A percentile compares a stretch with the other conserved stretches of the same genome.
phyloP scores from a whole-genome alignment of 2,888 invertebrate genomes.

The Gasteruption jaculator region DNA sequence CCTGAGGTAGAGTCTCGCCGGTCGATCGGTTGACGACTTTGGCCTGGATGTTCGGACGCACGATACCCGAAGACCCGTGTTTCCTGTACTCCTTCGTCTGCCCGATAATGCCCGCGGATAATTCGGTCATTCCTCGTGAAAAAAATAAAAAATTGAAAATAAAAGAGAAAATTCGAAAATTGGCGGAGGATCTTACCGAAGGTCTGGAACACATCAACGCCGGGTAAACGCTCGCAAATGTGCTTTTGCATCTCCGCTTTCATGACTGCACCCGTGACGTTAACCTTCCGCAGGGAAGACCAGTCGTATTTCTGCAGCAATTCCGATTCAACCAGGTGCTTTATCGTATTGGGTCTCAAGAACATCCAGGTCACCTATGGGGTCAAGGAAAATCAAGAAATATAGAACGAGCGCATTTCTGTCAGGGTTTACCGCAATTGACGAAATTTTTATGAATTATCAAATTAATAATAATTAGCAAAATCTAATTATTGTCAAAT shows the following conservation, averaged over 20 bases:
- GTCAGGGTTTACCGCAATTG: no score
- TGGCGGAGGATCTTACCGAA: no score
- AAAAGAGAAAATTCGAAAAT: no score
- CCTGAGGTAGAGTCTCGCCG: slow-evolving; percentile 23
- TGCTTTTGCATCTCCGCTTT: slow-evolving; percentile 23
- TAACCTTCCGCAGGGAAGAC: slow-evolving; percentile 25
- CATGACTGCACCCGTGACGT: slow-evolving; percentile 31
- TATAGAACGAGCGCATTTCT: no score
- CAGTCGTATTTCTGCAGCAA: slow-evolving; percentile 26
- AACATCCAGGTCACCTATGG: no score
- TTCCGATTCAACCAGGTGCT: no score
- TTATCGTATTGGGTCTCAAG: no score
- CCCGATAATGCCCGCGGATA: slow-evolving; percentile 15
- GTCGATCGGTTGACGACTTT: slow-evolving; percentile 27
- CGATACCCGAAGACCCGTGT: slow-evolving; percentile 25
- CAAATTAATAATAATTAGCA: no score
- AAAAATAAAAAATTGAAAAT: no score
- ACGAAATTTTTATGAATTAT: no score
- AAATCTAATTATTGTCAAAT: no score
- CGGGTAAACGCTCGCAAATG: slow-evolving; percentile 23
- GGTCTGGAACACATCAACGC: slow-evolving; percentile 23
- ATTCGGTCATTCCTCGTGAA: slow-evolving; percentile 25
- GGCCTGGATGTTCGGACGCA: slow-evolving; percentile 18
- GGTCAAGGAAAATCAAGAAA: no score
- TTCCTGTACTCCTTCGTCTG: slow-evolving; percentile 16